Evolutionary conservation across 92 coral and sea anemone genomes (phyloP).

Genomic region (Chrysogorgia sp.): DNA sequence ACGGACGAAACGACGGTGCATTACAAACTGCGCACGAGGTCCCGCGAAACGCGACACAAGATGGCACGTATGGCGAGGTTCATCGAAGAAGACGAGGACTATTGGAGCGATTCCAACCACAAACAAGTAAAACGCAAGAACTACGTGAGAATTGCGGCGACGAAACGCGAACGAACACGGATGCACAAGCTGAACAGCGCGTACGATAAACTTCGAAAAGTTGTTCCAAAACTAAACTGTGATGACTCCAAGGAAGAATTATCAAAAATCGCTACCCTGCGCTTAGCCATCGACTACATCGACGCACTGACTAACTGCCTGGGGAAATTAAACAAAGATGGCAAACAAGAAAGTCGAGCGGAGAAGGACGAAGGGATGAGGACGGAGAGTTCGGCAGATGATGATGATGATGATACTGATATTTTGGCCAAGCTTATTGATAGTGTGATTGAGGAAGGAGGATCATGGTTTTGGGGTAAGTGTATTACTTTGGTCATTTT

Average conservation of each 20-base stretch:
- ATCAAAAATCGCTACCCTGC: constrained; percentile 90
- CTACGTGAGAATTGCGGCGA: constrained; percentile 77
- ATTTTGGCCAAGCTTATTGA: constrained; percentile 38
- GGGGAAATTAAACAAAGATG: constrained; percentile 52
- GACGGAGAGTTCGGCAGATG: constrained; percentile 56
- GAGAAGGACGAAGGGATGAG: constrained; percentile 45
- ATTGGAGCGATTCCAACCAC: constrained; percentile 72
- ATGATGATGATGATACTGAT: constrained; percentile 65
- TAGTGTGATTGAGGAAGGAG: constrained; percentile 74
- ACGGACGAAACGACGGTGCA: constrained; percentile 25
- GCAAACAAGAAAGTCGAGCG: constrained; percentile 13
- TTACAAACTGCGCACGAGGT: constrained; percentile 76
- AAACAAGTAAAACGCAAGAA: constrained; percentile 69
- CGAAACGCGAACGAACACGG: constrained; percentile 84
- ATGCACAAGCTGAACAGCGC: constrained; percentile 87
- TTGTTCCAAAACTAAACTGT: constrained; percentile 79
- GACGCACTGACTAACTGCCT: constrained; percentile 73
- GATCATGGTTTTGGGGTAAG: constrained; percentile 86
- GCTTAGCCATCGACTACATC: constrained; percentile 90
- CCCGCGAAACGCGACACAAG: constrained; percentile 83
- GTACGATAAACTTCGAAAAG: constrained; percentile 84
- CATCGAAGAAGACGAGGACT: constrained; percentile 74
- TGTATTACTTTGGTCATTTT: not conserved
- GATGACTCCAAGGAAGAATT: constrained; percentile 68
- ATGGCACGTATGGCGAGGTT: constrained; percentile 77